A percentile compares a stretch with the other conserved stretches of the same genome.
Evolutionary conservation across 2,888 invertebrate genomes (phyloP).

Genomic region (Physocephala rufipes): DNA sequence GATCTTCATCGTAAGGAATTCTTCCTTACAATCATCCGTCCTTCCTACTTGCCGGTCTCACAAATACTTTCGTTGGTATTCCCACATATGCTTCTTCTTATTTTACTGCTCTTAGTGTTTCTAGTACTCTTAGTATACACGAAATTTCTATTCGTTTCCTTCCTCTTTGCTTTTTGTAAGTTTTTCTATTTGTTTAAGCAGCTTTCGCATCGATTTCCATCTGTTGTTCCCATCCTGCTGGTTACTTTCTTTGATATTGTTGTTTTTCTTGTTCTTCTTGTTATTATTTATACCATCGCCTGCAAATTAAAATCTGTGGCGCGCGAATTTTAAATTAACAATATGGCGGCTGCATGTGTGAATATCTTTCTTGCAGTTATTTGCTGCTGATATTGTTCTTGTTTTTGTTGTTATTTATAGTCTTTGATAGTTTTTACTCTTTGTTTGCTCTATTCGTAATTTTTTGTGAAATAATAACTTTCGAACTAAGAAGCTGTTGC

Average conservation of each 20-base stretch:
- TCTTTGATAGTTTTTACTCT: too few relatives aligned
- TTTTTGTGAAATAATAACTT: background rate
- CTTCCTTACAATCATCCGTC: too few relatives aligned
- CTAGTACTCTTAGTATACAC: background rate
- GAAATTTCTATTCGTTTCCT: background rate
- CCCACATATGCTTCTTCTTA: constrained; percentile 21
- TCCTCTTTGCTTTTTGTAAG: background rate
- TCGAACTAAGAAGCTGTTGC: background rate
- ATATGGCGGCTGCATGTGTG: constrained; percentile 21
- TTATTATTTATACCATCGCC: constrained; percentile 14
- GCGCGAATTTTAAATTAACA: constrained; percentile 31
- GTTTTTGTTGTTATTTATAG: background rate
- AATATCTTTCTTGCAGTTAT: background rate
- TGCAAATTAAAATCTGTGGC: constrained; percentile 32
- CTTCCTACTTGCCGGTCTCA: too few relatives aligned
- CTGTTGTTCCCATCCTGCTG: background rate
- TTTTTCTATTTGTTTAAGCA: background rate
- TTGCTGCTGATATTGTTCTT: background rate
- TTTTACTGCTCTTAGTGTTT: background rate
- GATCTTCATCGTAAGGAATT: too few relatives aligned
- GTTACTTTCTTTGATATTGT: background rate
- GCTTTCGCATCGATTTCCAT: background rate
- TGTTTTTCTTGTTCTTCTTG: constrained; percentile 1
- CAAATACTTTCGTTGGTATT: too few relatives aligned
- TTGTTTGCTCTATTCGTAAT: background rate